A percentile compares a stretch with the other conserved stretches of the same genome.
Evolutionary conservation across 2,888 invertebrate species (phyloP).

Genomic region (Nezara viridula): DNA sequence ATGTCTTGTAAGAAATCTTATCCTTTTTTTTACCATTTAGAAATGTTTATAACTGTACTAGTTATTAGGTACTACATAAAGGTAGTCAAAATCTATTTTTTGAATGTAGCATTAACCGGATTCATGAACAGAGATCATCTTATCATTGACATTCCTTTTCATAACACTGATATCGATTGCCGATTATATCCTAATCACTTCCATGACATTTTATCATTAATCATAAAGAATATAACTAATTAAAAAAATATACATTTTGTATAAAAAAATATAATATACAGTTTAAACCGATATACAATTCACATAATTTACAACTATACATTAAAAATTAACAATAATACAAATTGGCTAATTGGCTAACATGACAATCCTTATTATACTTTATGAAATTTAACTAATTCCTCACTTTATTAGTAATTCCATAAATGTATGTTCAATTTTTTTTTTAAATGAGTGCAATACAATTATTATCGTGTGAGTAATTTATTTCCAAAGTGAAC

Average conservation of each 20-base stretch:
- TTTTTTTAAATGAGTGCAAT: background rate
- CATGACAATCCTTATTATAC: background rate
- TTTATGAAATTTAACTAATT: background rate
- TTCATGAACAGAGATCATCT: background rate
- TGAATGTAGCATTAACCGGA: background rate
- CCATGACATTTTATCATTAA: background rate
- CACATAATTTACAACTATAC: constrained; percentile 43
- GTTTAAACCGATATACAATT: constrained; percentile 20
- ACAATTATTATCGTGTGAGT: too few relatives aligned
- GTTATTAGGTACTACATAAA: too few relatives aligned
- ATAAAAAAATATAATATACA: constrained; percentile 45
- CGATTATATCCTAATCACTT: background rate
- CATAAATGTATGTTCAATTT: background rate
- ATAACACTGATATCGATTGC: background rate
- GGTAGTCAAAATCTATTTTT: too few relatives aligned
- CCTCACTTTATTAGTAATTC: background rate
- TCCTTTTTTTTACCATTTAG: too few relatives aligned
- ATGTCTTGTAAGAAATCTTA: too few relatives aligned
- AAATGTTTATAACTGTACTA: too few relatives aligned
- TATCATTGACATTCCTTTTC: background rate
- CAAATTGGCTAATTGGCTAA: constrained; percentile 14
- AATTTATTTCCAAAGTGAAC: too few relatives aligned
- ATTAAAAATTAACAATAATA: constrained; percentile 18
- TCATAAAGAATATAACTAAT: background rate
- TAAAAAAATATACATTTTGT: constrained; percentile 18